Conservation (phyloP, 2,888 invertebrate genomes). For the Acronicta aceris region DNA sequence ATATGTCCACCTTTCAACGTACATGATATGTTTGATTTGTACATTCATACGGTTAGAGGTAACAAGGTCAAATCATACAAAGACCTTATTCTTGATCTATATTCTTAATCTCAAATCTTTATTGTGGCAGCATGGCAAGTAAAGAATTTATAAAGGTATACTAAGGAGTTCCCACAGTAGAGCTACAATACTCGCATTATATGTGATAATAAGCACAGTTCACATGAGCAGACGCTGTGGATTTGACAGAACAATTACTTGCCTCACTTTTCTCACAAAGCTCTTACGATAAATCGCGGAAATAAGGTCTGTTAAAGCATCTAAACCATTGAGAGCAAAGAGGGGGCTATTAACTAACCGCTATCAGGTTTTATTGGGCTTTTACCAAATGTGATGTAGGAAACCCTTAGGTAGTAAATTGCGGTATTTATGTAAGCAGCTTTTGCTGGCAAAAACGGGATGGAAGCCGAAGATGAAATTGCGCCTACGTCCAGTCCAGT, state of each 20-base stretch:
- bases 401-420: conserved; percentile 33
- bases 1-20: conserved; percentile 54
- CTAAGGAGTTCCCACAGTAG: conserved; percentile 73
- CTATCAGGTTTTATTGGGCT: conserved; percentile 53
- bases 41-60: conserved; percentile 53
- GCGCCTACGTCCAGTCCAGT: too few species aligned
- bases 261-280: conserved; percentile 74
- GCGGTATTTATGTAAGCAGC: conserved; percentile 17
- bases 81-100: conserved; percentile 55
- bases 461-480: too few species aligned
- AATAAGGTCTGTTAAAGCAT: conserved; percentile 67
- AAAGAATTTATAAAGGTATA: conserved; percentile 60
- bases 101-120: conserved; percentile 55
- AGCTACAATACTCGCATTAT: conserved; percentile 57
- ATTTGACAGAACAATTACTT: conserved; percentile 79
- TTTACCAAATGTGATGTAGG: conserved; percentile 52
- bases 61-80: conserved; percentile 60
- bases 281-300: conserved; percentile 70
- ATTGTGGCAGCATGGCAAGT: conserved; percentile 50
- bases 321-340: conserved; percentile 34
- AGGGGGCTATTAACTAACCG: conserved; percentile 60
- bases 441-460: neutral
- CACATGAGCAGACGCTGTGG: conserved; percentile 69
- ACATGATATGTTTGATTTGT: conserved; percentile 60
- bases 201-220: conserved; percentile 71